Evolutionary conservation across 2,888 invertebrate genomes (phyloP), one percentile per base, ranked within the genome.

Genomic region (Helicoverpa assulta): DNA sequence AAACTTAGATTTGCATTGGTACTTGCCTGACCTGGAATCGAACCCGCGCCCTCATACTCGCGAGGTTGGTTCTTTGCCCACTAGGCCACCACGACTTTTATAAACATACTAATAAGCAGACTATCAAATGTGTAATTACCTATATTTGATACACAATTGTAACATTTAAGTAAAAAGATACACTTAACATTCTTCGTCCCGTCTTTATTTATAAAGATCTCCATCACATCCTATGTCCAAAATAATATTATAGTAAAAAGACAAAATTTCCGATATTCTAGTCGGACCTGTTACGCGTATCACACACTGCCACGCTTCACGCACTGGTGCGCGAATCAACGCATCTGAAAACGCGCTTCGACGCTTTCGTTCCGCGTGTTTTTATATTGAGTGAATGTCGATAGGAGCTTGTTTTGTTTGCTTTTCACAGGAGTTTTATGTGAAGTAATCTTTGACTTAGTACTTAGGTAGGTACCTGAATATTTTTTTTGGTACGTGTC

Each of bases 251-350:
- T 40, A 40, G 14, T 8, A 12, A 43, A 43, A 43, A 5, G 12
- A 43, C 43, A 43, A 47, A 47, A 47, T 47, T 47, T 47, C 47
- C n/a, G n/a, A 47, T 47, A 47, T n/a, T 47, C 16, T 47, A n/a
- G n/a, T 5, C 47, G 16, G n/a, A 16, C 47, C 16, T 47, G 47
- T n/a, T 47, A n/a, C 10, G n/a, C 47, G 47, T 16, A 47, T 47
- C 47, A n/a, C 47, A 47, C 47, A 47, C 47, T 47, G n/a, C 47
- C 47, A 47, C 47, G 47, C 47, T 47, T n/a, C n/a, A 16, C 16
- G 47, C 47, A n/a, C 47, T n/a, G 12, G 47, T 47, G 47, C 47
- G 47, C 47, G 6, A 16, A n/a, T n/a, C 47, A n/a, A n/a, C n/a
- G 47, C 47, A 16, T 47, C 40, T 40, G 40, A 40, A 40, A 40